Percentiles rank a stretch among this genome's conserved stretches.
Evolutionary conservation across 2,888 invertebrate genomes (phyloP).

Genomic region (Pachliopta kotzebuea): DNA sequence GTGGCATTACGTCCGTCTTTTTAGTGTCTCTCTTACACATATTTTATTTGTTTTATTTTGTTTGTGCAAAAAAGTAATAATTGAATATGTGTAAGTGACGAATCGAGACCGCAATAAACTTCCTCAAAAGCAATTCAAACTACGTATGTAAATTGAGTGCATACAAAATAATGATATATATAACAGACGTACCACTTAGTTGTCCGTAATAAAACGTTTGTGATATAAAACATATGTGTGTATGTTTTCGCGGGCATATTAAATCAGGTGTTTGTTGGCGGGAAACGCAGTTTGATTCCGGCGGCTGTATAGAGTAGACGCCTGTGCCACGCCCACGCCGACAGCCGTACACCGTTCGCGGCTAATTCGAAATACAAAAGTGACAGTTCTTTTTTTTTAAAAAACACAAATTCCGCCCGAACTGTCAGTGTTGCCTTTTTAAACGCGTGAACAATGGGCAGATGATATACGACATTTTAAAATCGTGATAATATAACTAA

Average conservation of each 20-base stretch:
- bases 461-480: constrained; percentile 32
- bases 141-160: not conserved
- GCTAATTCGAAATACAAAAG: constrained; percentile 34
- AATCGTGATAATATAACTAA: constrained; percentile 19
- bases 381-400: constrained; percentile 42
- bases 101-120: no score
- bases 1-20: no score
- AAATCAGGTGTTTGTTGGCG: constrained; percentile 46
- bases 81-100: no score
- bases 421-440: constrained; percentile 36
- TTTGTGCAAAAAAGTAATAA: no score
- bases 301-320: constrained; percentile 45
- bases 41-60: no score
- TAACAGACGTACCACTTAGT: constrained; percentile 33
- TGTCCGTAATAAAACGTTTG: constrained; percentile 32
- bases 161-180: constrained; percentile 25
- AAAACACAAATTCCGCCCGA: constrained; percentile 30
- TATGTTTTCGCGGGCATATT: constrained; percentile 41
- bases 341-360: constrained; percentile 51
- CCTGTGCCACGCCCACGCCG: constrained; percentile 39
- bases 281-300: constrained; percentile 49
- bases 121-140: no score
- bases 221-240: constrained; percentile 33
- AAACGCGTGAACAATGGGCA: constrained; percentile 39
- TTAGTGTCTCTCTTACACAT: no score